Conservation (phyloP, 2,888 invertebrate species). For the Mesopsocus fuscifrons region DNA sequence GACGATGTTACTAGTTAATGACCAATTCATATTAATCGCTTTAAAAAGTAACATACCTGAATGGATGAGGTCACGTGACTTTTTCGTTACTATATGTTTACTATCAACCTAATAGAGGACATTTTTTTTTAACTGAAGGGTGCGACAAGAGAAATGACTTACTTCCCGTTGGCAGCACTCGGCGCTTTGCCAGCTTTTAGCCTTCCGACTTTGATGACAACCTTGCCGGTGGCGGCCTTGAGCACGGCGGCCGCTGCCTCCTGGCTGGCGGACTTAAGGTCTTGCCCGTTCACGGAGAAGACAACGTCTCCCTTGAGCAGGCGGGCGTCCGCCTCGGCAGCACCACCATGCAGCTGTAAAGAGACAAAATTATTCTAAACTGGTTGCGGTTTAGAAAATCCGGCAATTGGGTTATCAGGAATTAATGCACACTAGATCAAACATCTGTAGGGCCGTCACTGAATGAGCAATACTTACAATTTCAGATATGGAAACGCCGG, state of each 20-base stretch:
- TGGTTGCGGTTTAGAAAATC: no score
- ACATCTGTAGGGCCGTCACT: no score
- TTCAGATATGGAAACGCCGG: slow-evolving; percentile 82
- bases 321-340: slow-evolving; percentile 70
- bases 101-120: no score
- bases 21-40: no score
- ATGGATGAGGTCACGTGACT: no score
- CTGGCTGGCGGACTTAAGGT: slow-evolving; percentile 51
- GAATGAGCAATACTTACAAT: slow-evolving; percentile 43
- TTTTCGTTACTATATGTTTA: no score
- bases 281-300: slow-evolving; percentile 72
- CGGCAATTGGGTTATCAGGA: neutral
- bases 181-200: slow-evolving; percentile 40
- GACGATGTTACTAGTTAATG: no score
- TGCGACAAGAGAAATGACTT: no score
- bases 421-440: neutral
- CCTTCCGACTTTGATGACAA: slow-evolving; percentile 66
- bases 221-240: slow-evolving; percentile 68
- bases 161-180: slow-evolving; percentile 9
- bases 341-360: slow-evolving; percentile 63
- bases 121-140: no score
- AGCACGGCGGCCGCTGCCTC: slow-evolving; percentile 77
- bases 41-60: no score
- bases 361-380: no score
- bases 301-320: slow-evolving; percentile 86